Base-by-base conservation (phyloP, 1,140 invertebrate species). In the Mercenaria mercenaria region DNA sequence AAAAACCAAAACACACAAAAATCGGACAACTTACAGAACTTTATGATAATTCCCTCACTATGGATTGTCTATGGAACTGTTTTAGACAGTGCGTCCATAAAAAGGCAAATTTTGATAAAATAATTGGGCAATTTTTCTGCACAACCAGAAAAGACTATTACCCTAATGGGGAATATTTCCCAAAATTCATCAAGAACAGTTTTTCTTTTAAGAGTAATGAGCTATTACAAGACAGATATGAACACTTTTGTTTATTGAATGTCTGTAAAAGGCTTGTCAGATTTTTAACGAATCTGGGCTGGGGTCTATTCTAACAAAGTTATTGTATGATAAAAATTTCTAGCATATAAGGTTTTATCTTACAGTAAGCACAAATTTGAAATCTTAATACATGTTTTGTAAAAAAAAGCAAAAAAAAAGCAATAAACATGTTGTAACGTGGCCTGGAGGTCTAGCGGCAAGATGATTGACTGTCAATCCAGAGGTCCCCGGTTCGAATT, bases 121-220 rank as follows among this genome's bases (percentile, higher is more conserved):
- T 72, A 72, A 72, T 72, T 23, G 67, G 67, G 67, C 23, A 72
- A 39, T 72, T 39, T 72, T 72, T 72, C 67, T 72, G 34, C 67
- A 37, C 67, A 72, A 41, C 67, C 34, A 72, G 34, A 8, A 41
- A 72, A 72, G 2, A 39, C 34, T 23, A 72, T 72, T 72, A 72
- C 29, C 3, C 67, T 39, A 39, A 72, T 72, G 32, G 67, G 67
- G 23, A 72, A 39, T 72, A 39, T 72, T 72, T n/a, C n/a, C 26
- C 59, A 64, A 64, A 64, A 64, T 64, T 26, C 59, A 64, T 1
- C 59, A 26, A 29, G 59, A 64, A n/a, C 4, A 29, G 59, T 26
- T 29, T 64, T 64, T 64, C 20, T 29, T 64, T 64, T 64, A 26
- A n/a, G n/a, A 64, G n/a, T 64, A 29, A 64, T 29, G 23, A 64